Percentiles rank a stretch among this genome's conserved stretches.
These are phyloP conservation scores for Neosalanx taihuensis DNA, from an alignment of 2,797 vertebrate genomes.

Conservation along the genomic window DNA sequence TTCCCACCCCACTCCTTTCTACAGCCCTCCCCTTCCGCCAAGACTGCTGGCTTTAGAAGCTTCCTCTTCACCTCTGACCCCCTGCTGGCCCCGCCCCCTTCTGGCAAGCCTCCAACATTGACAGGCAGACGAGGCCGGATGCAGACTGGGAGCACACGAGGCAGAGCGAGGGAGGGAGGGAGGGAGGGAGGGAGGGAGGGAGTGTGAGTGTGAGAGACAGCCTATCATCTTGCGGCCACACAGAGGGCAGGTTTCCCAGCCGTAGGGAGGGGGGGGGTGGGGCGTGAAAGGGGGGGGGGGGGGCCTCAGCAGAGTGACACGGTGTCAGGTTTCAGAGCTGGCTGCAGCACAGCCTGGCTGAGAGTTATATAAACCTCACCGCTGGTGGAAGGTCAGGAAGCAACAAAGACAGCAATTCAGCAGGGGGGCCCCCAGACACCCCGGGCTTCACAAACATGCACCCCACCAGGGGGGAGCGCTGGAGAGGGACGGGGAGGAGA, in stretches of 20 bases:
- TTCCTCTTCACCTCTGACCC: constrained; percentile 83
- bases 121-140: constrained; percentile 56
- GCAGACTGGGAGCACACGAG: constrained; percentile 46
- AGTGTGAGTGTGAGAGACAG: constrained; percentile 45
- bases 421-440: constrained; percentile 16
- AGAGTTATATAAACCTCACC: constrained; percentile 62
- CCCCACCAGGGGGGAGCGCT: constrained; percentile 22
- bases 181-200: constrained; percentile 29
- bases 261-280: neutral
- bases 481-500: constrained; percentile 12
- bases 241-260: constrained; percentile 59
- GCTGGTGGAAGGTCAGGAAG: constrained; percentile 60
- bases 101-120: constrained; percentile 57
- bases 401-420: constrained; percentile 50
- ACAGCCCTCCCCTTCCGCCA: constrained; percentile 63
- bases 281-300: neutral
- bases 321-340: constrained; percentile 71
- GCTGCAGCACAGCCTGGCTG: constrained; percentile 58
- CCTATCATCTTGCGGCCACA: constrained; percentile 56
- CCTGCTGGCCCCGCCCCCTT: constrained; percentile 45
- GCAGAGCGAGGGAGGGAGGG: neutral
- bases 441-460: constrained; percentile 22
- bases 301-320: constrained; percentile 42
- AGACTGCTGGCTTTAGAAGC: constrained; percentile 54
- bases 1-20: constrained; percentile 15